phyloP scores from a whole-genome alignment of 2,113 vertebrate genomes.

The Heptranchias perlo region DNA sequence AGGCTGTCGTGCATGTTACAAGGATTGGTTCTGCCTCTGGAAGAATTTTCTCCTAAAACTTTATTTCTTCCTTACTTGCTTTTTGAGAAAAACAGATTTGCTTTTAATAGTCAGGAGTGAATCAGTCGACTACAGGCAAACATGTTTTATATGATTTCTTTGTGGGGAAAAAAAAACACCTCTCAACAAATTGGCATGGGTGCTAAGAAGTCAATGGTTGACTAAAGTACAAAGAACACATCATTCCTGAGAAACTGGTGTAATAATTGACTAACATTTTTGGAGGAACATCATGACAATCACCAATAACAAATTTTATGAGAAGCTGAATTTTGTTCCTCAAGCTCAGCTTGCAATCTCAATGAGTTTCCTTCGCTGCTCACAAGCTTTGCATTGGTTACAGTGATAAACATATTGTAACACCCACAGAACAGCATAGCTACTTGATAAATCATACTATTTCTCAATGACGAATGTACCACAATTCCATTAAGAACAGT shows the following conservation, averaged over 20 bases:
- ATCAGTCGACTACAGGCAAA: background rate
- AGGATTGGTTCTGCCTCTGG: background rate
- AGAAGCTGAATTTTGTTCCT: background rate
- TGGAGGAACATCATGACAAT: background rate
- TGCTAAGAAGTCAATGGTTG: background rate
- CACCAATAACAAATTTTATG: background rate
- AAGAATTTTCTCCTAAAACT: background rate
- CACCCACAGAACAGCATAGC: background rate
- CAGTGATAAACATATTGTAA: background rate
- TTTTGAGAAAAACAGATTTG: background rate
- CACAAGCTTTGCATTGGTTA: background rate
- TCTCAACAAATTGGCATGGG: background rate
- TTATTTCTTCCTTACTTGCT: background rate
- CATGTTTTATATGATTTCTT: background rate
- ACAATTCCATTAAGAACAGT: too few species aligned
- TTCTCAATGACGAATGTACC: background rate
- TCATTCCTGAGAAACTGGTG: background rate
- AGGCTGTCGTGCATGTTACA: background rate
- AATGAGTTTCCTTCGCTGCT: background rate
- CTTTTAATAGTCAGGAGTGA: background rate
- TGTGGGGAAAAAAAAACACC: background rate
- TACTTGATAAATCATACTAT: background rate
- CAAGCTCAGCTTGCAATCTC: background rate
- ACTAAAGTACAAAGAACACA: background rate
- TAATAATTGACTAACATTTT: background rate